A percentile compares a stretch with the other conserved stretches of the same genome.
Evolutionary conservation across 1,140 invertebrate genomes (phyloP).

Genomic region (Zaprionus lachaisei): DNA sequence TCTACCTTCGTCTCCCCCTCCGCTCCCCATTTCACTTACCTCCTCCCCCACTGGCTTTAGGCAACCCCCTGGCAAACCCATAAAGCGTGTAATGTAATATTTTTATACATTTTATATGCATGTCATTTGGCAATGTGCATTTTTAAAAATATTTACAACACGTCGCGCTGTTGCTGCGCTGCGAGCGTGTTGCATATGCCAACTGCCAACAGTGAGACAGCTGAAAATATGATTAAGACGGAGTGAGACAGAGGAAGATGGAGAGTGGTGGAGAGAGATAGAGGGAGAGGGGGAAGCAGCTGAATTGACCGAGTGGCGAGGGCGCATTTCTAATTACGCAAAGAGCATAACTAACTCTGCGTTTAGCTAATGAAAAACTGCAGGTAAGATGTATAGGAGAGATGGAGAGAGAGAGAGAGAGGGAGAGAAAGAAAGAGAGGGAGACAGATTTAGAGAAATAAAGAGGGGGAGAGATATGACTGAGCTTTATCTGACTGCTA

Average conservation of each 20-base stretch:
- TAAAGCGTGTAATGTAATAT: conserved; percentile 66
- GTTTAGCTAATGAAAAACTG: conserved; percentile 52
- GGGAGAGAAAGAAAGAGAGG: neutral
- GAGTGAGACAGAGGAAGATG: neutral
- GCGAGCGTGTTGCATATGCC: conserved; percentile 4
- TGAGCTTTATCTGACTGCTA: neutral
- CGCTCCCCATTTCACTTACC: neutral
- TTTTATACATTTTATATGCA: conserved; percentile 78
- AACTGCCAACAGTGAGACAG: neutral
- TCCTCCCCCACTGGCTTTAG: neutral
- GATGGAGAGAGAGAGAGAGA: neutral
- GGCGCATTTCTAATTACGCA: conserved; percentile 67
- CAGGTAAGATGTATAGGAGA: too few species aligned
- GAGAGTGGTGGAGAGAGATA: neutral
- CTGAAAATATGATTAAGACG: conserved; percentile 45
- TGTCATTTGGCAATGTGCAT: conserved; percentile 76
- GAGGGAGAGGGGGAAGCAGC: neutral
- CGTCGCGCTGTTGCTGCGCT: conserved; percentile 9
- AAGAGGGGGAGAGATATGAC: neutral
- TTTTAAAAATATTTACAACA: conserved; percentile 57
- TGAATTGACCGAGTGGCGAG: conserved; percentile 1
- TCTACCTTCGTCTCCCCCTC: neutral
- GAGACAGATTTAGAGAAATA: too few species aligned
- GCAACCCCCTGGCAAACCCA: too few species aligned
- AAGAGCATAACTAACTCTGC: conserved; percentile 72